Conservation (phyloP, 2,888 invertebrate genomes). For the Paralinhomoeus sp. region DNA sequence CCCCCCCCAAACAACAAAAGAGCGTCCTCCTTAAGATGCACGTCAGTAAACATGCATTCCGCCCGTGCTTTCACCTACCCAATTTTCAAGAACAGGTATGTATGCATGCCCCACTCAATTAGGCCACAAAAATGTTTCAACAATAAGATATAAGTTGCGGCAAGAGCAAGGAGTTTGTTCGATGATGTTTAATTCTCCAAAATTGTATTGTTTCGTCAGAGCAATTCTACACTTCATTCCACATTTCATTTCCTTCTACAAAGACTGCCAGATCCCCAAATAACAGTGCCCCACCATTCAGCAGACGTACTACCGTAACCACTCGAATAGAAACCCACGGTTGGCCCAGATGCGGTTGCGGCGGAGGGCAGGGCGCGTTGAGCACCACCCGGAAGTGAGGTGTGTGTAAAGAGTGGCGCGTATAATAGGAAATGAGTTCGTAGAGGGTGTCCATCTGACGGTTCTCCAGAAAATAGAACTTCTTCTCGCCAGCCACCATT, state of each 20-base stretch:
- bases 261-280: neutral
- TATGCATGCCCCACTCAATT: too few relatives aligned
- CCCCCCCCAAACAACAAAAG: too few relatives aligned
- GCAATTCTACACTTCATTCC: neutral
- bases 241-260: neutral
- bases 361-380: slow-evolving; percentile 21
- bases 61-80: too few relatives aligned
- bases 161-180: too few relatives aligned
- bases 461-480: slow-evolving; percentile 21
- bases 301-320: neutral
- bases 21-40: too few relatives aligned
- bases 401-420: slow-evolving; percentile 9
- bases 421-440: slow-evolving; percentile 22
- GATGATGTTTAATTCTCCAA: too few relatives aligned
- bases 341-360: slow-evolving; percentile 20
- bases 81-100: too few relatives aligned
- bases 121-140: too few relatives aligned
- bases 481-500: slow-evolving; percentile 19
- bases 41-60: too few relatives aligned
- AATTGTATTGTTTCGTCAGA: too few relatives aligned
- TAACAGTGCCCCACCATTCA: too few relatives aligned
- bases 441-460: slow-evolving; percentile 22
- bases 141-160: too few relatives aligned
- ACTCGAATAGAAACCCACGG: slow-evolving; percentile 9
- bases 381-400: slow-evolving; percentile 14